phyloP scores from a whole-genome alignment of 2,113 vertebrate species.

The Vulpes lagopus region DNA sequence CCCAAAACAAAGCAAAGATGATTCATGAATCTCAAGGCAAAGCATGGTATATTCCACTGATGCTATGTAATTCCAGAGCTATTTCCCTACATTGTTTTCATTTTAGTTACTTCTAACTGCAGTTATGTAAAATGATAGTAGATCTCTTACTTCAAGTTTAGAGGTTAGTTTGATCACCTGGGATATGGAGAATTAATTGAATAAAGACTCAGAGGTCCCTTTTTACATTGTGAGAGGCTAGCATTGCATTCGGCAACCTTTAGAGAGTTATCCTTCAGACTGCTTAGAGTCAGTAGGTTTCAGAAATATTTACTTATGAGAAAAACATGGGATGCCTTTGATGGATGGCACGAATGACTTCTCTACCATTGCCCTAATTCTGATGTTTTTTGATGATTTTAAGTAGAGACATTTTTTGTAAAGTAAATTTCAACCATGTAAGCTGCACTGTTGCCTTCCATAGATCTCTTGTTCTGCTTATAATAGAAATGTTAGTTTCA shows the following conservation, averaged over 20 bases:
- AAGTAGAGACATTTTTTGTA: not conserved
- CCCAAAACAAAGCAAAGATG: not conserved
- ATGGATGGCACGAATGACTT: not conserved
- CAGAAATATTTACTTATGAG: slow-evolving; percentile 15
- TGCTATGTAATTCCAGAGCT: not conserved
- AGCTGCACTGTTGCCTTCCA: not conserved
- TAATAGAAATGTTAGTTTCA: slow-evolving; percentile 37
- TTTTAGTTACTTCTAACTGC: slow-evolving; percentile 21
- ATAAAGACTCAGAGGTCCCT: not conserved
- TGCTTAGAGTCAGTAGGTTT: not conserved
- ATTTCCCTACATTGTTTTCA: not conserved
- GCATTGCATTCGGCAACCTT: not conserved
- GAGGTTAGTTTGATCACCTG: not conserved
- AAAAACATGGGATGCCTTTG: not conserved
- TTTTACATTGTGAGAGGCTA: not conserved
- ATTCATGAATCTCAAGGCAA: not conserved
- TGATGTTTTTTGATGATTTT: not conserved
- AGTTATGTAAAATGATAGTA: not conserved
- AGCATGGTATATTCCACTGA: not conserved
- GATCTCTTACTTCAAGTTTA: not conserved
- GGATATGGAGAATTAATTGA: not conserved
- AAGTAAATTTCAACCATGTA: not conserved
- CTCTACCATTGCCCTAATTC: not conserved
- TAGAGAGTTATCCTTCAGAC: not conserved
- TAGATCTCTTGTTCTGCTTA: not conserved